These are phyloP conservation scores for Cyphomyrus discorhynchus DNA, from an alignment of 2,113 vertebrate species.

Conservation along the genomic window DNA sequence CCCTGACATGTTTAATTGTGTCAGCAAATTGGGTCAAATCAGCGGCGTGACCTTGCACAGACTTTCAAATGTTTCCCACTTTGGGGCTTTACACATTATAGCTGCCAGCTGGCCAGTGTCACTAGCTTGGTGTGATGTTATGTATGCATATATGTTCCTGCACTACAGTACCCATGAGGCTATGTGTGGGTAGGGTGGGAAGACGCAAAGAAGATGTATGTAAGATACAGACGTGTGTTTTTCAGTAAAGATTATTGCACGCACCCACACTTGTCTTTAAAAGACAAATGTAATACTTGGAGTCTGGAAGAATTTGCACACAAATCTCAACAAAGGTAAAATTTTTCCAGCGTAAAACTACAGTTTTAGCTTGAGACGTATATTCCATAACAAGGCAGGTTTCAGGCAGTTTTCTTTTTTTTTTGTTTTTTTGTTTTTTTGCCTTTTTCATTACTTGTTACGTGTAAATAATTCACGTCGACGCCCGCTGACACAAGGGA, in stretches of 20 bases:
- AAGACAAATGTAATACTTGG: background rate
- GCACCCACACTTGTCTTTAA: background rate
- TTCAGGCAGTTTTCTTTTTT: background rate
- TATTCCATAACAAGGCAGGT: background rate
- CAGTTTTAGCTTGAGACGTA: background rate
- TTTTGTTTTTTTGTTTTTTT: background rate
- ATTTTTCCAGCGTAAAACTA: background rate
- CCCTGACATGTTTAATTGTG: slow-evolving; percentile 58
- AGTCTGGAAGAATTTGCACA: background rate
- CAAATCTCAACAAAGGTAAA: background rate
- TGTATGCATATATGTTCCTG: background rate
- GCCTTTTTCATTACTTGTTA: background rate
- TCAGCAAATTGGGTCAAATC: slow-evolving; percentile 58
- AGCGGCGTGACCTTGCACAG: slow-evolving; percentile 52
- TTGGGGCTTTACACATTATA: slow-evolving; percentile 17
- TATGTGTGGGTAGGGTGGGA: background rate
- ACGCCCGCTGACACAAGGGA: slow-evolving; percentile 9
- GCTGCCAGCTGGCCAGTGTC: background rate
- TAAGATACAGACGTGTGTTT: background rate
- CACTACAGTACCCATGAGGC: background rate
- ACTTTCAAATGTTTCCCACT: slow-evolving; percentile 40
- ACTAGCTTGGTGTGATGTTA: background rate
- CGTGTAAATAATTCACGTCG: background rate
- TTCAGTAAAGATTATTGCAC: background rate
- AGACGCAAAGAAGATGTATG: background rate